phyloP scores from a whole-genome alignment of 1,140 invertebrate genomes.

The Diorhabda sublineata region DNA sequence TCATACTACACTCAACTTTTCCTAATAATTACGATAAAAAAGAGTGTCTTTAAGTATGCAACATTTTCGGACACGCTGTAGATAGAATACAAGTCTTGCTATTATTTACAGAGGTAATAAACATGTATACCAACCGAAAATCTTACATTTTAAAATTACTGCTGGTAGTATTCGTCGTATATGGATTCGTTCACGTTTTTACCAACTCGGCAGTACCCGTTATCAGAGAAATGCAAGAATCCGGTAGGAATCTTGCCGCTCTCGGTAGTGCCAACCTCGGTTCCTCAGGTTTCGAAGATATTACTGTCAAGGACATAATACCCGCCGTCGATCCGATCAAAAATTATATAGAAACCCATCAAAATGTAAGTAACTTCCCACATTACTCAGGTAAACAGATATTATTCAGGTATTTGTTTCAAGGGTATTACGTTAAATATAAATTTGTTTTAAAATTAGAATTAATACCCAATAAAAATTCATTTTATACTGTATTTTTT shows the following conservation, averaged over 20 bases:
- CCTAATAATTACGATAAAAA: conserved; percentile 11
- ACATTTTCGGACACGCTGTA: neutral
- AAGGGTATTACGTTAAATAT: too few relatives aligned
- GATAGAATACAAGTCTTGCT: neutral
- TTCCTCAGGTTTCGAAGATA: too few relatives aligned
- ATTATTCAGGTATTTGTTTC: too few relatives aligned
- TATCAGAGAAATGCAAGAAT: conserved; percentile 43
- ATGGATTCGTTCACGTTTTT: conserved; percentile 38
- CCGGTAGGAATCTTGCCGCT: conserved; percentile 42
- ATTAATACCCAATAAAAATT: too few relatives aligned
- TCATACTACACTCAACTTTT: neutral
- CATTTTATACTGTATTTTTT: too few relatives aligned
- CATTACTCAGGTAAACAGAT: too few relatives aligned
- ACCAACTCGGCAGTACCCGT: conserved; percentile 35
- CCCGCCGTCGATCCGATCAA: conserved; percentile 18
- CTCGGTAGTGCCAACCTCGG: conserved; percentile 31
- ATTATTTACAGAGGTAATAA: conserved; percentile 13
- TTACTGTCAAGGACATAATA: neutral
- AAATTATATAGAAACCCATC: too few relatives aligned
- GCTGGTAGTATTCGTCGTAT: conserved; percentile 32
- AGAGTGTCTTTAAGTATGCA: neutral
- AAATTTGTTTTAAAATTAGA: too few relatives aligned
- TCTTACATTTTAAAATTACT: conserved; percentile 39
- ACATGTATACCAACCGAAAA: conserved; percentile 42
- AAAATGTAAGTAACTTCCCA: too few relatives aligned